Base-by-base conservation (phyloP, 2,113 vertebrate genomes). In the Oryzias javanicus region DNA sequence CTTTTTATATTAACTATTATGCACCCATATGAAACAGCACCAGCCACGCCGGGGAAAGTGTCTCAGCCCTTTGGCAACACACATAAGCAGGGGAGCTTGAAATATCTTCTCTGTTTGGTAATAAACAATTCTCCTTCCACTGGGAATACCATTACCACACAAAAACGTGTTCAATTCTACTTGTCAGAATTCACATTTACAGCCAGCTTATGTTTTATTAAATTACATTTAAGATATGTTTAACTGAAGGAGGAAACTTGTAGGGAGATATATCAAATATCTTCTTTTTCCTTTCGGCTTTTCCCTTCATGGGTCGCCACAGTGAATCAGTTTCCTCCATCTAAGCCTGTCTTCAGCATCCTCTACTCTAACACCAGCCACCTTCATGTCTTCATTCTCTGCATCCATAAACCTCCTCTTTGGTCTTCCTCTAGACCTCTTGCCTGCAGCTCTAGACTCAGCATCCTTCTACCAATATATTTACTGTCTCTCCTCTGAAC, bases 111-210 rank as follows among this genome's bases (percentile, higher is more conserved):
- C 74, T 27, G 74, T 7, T 61, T 69, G 45, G 57, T 75, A 82
- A 83, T 75, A 65, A 86, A 83, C 70, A 62, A 70, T 64, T 66
- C 59, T 54, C 64, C 60, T 72, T 79, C 47, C 67, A 64, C 72
- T 68, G 76, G 2, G 69, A 79, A 27, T 13, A 22, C 60, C 63
- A 67, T 86, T 75, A 78, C 76, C 81, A 44, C 35, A 44, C 41
- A 55, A 60, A 24, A n/a, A 46, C 67, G 20, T 42, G 18, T 41
- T 15, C 15, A 12, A 10, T 12, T 52, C 25, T 19, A n/a, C 17
- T 56, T 19, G 24, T 71, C 72, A 45, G 44, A 60, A 56, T 63
- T 56, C 47, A 16, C 57, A 45, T 24, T 55, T 51, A 67, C 52
- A 66, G 50, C 40, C 25, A 40, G 46, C 5, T 15, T 15, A 65